phyloP scores from a whole-genome alignment of 23 tunicate species.

The Styela plicata region DNA sequence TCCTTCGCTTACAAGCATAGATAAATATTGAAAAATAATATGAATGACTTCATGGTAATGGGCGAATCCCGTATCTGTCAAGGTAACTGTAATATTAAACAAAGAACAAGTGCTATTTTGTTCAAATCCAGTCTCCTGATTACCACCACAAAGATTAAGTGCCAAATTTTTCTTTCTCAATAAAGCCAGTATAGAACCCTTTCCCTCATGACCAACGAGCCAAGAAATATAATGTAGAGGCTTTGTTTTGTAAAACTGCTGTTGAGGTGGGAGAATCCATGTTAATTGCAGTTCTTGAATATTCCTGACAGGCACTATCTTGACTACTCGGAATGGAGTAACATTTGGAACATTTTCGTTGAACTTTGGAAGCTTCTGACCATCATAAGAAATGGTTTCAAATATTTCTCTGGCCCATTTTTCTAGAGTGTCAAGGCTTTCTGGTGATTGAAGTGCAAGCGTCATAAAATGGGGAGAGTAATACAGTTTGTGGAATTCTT shows the following conservation, averaged over 20 bases:
- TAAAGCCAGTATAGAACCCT: conserved; percentile 67
- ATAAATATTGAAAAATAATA: conserved; percentile 49
- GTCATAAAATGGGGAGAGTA: conserved; percentile 72
- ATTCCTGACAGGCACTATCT: conserved; percentile 54
- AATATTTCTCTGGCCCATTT: conserved; percentile 67
- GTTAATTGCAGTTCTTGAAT: conserved; percentile 54
- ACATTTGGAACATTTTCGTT: neutral
- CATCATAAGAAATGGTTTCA: conserved; percentile 31
- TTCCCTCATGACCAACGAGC: conserved; percentile 89
- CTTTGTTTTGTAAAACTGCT: conserved; percentile 48
- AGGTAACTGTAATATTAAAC: conserved; percentile 37
- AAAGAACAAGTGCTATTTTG: conserved; percentile 36
- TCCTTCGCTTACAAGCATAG: conserved; percentile 39
- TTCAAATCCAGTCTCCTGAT: conserved; percentile 42
- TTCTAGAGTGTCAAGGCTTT: conserved; percentile 62
- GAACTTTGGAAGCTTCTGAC: neutral
- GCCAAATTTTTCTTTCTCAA: conserved; percentile 50
- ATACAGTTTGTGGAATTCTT: conserved; percentile 42
- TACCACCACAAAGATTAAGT: conserved; percentile 44
- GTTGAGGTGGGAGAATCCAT: conserved; percentile 74
- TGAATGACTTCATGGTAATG: conserved; percentile 48
- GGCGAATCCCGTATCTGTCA: conserved; percentile 49
- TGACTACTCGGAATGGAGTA: conserved; percentile 20
- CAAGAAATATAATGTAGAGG: conserved; percentile 73
- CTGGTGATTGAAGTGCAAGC: conserved; percentile 53